These are phyloP conservation scores for Aphelenchoides besseyi DNA, from an alignment of 1,140 invertebrate species.

Conservation along the genomic window DNA sequence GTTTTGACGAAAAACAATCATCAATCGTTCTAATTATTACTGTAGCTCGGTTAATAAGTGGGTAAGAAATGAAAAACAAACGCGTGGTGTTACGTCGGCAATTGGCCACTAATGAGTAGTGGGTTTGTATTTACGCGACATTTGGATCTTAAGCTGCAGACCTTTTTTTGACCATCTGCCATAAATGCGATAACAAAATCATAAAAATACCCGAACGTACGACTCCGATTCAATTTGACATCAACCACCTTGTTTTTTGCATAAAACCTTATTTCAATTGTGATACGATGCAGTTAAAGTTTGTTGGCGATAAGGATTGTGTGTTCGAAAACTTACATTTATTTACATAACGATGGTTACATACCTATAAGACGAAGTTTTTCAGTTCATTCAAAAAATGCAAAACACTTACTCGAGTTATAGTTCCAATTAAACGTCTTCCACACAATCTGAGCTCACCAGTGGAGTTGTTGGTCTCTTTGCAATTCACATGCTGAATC, in stretches of 20 bases:
- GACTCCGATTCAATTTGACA: no score
- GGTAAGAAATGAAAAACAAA: neutral
- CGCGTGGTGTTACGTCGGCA: no score
- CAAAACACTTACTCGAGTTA: no score
- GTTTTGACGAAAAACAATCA: neutral
- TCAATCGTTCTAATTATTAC: neutral
- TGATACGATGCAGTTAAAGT: no score
- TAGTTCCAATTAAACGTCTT: neutral
- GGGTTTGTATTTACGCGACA: neutral
- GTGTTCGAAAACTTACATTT: neutral
- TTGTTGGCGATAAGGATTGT: neutral
- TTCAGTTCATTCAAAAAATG: no score
- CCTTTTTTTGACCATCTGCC: constrained; percentile 22
- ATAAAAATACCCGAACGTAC: neutral
- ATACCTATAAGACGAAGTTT: neutral
- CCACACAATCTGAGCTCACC: neutral
- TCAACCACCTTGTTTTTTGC: no score
- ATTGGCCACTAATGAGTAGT: neutral
- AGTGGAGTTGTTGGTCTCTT: neutral
- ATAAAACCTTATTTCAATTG: neutral
- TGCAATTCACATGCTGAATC: neutral
- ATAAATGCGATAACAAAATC: neutral
- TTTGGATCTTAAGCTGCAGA: neutral
- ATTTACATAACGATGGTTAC: neutral
- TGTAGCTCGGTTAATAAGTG: neutral